Conservation (phyloP, 2,797 vertebrate genomes). For the Dipus sagitta region DNA sequence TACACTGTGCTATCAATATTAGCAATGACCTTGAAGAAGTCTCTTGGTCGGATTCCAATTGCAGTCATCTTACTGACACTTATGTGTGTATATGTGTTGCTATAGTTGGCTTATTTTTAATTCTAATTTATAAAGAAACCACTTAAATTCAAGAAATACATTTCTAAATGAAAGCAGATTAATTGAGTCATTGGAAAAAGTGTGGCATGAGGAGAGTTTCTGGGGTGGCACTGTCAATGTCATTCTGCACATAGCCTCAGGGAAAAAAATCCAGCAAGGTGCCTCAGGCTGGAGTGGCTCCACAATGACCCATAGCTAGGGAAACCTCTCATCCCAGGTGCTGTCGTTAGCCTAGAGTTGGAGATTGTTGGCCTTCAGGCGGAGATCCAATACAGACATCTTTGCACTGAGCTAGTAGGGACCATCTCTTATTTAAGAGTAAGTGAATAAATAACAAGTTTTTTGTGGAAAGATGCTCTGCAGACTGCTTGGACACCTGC, state of each 20-base stretch:
- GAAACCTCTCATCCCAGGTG: neutral
- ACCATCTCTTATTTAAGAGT: neutral
- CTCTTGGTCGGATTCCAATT: neutral
- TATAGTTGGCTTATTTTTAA: neutral
- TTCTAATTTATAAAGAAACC: neutral
- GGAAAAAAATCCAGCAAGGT: neutral
- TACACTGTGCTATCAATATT: accelerated
- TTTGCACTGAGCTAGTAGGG: neutral
- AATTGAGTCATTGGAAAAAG: conserved; percentile 47
- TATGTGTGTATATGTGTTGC: neutral
- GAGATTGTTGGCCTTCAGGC: neutral
- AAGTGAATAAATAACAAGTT: conserved; percentile 56
- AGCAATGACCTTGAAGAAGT: neutral
- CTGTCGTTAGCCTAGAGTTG: neutral
- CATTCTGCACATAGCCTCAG: neutral
- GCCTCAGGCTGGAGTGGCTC: neutral
- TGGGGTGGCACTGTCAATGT: neutral
- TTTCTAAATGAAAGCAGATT: conserved; percentile 66
- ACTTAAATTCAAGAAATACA: conserved; percentile 60
- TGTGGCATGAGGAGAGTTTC: neutral
- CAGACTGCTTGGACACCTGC: conserved; percentile 83
- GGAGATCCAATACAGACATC: neutral
- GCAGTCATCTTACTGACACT: neutral
- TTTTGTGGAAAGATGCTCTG: conserved; percentile 75
- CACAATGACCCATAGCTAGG: neutral